Percentiles rank a stretch among this genome's conserved stretches.
phyloP scores from a whole-genome alignment of 2,888 invertebrate genomes.

The Himalopsyche japonica region DNA sequence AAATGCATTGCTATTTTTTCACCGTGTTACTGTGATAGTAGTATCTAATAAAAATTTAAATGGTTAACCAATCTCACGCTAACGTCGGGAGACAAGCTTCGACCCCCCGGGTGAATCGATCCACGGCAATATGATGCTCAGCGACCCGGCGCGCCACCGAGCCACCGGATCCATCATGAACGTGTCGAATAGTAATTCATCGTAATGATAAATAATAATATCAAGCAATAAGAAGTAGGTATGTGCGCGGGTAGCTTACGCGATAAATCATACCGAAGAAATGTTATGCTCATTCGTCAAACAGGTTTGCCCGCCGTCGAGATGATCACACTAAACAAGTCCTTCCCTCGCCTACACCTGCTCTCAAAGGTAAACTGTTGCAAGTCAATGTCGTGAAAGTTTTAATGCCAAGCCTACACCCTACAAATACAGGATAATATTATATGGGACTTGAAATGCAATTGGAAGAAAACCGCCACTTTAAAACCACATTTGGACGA shows the following conservation, averaged over 20 bases:
- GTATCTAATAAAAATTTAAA: not conserved
- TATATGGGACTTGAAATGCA: no score
- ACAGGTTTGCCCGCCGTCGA: not conserved
- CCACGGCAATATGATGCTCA: not conserved
- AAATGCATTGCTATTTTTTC: no score
- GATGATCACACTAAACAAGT: not conserved
- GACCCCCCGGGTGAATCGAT: not conserved
- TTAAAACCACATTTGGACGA: no score
- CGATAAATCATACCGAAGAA: not conserved
- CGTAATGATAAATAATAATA: not conserved
- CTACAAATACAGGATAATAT: no score
- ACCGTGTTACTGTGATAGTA: no score
- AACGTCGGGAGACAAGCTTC: not conserved
- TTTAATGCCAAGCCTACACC: no score
- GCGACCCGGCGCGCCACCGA: not conserved
- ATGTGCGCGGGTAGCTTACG: not conserved
- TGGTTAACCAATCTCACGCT: not conserved
- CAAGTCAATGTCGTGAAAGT: no score
- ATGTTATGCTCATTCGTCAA: not conserved
- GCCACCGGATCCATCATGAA: not conserved
- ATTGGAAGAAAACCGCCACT: no score
- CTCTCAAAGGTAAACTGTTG: no score
- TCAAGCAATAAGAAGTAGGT: not conserved
- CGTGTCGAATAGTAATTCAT: not conserved
- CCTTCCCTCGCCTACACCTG: no score